Conservation (phyloP, 2,888 invertebrate species). For the Cephus pulcher region DNA sequence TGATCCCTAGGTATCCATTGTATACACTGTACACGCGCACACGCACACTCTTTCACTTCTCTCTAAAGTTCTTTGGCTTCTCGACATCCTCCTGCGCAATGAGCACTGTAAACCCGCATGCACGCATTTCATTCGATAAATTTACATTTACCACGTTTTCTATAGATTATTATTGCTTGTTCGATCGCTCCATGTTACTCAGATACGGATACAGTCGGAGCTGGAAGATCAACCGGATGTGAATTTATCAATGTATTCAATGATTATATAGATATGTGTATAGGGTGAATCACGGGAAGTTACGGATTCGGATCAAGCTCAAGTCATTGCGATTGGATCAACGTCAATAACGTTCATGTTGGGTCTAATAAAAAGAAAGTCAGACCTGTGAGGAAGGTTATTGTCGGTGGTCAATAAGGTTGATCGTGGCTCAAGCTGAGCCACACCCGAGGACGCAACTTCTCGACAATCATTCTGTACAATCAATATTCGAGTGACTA, state of each 20-base stretch:
- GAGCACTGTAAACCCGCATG: neutral
- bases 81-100: neutral
- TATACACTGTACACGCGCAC: neutral
- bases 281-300: too few species aligned
- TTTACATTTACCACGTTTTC: slow-evolving; percentile 50
- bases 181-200: slow-evolving; percentile 59
- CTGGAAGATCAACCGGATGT: neutral
- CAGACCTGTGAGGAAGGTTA: too few species aligned
- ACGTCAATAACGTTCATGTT: too few species aligned
- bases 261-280: neutral
- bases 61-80: neutral
- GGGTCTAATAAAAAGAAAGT: too few species aligned
- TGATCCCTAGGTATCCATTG: neutral
- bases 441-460: too few species aligned
- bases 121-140: slow-evolving; percentile 25
- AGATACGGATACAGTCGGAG: slow-evolving; percentile 40
- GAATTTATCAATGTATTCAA: neutral
- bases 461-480: too few species aligned
- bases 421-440: too few species aligned
- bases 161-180: slow-evolving; percentile 64
- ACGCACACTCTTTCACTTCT: neutral
- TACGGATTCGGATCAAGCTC: too few species aligned
- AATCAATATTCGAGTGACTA: too few species aligned
- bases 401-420: too few species aligned
- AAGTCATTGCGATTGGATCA: too few species aligned